Base-by-base conservation (phyloP, 2,888 invertebrate genomes). In the Zonitis immaculata region DNA sequence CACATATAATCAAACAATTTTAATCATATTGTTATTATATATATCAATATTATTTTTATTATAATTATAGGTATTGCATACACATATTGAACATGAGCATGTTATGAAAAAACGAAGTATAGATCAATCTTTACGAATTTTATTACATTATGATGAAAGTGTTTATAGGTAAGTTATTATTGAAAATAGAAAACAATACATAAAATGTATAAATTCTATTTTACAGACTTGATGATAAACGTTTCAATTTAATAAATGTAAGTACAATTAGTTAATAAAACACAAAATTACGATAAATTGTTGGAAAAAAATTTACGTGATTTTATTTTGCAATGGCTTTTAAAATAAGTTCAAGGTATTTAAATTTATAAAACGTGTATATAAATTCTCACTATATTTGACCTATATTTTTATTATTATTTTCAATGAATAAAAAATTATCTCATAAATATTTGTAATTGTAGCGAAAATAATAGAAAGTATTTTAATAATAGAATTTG, bases 241-340 rank as follows among this genome's bases (percentile, higher is more conserved):
- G 90, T 74, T 89, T 93, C 74, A 85, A 87, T 69, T 82, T 94
- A 76, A 92, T 94, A 64, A 92, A 94, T 77, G 93, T 93, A 78
- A 91, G 92, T 89, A 44, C 4, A 49, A 49, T 20, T 42, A 35
- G n/a, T n/a, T n/a, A n/a, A n/a, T n/a, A n/a, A n/a, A n/a, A n/a
- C n/a, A n/a, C n/a, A n/a, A n/a, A n/a, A n/a, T n/a, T n/a, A n/a
- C n/a, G n/a, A n/a, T n/a, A n/a, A n/a, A n/a, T n/a, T n/a, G n/a
- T n/a, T n/a, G n/a, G n/a, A 12, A 42, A n/a, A 39, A 48, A 26
- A 47, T 16, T 26, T 26, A 20, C 22, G 18, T 18, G 12, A n/a
- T 44, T 20, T 20, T 12, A 25, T 44, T 25, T 16, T 44, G 25
- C 27, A 11, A 28, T n/a, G 16, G 25, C 27, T 45, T 6, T 52